phyloP scores from a whole-genome alignment of 2,797 vertebrate species.

The Bradypodion ventrale region DNA sequence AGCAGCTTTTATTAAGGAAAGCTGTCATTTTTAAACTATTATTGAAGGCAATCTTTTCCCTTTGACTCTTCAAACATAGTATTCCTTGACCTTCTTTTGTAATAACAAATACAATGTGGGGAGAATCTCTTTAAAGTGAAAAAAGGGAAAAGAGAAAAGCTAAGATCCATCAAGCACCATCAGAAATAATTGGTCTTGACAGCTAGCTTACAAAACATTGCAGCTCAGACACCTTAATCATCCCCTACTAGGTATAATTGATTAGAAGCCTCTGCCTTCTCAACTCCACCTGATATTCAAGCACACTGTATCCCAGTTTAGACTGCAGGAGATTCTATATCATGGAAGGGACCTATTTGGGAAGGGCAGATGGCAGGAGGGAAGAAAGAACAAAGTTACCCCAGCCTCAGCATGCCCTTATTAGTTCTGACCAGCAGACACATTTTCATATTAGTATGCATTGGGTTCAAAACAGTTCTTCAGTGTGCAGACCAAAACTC shows the following conservation, averaged over 20 bases:
- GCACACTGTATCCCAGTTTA: not conserved
- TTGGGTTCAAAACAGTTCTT: no score
- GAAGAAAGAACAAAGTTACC: not conserved
- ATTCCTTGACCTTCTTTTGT: conserved; percentile 30
- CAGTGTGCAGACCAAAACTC: not conserved
- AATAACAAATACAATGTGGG: conserved; percentile 27
- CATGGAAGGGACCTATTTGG: not conserved
- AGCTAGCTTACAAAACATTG: conserved; percentile 42
- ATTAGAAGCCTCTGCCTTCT: conserved; percentile 18
- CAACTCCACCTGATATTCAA: not conserved
- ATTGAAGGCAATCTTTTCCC: conserved; percentile 2
- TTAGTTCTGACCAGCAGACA: not conserved
- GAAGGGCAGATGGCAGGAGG: not conserved
- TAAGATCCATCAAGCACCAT: conserved; percentile 33
- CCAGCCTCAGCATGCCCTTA: not conserved
- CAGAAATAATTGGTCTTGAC: conserved; percentile 49
- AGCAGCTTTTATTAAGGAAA: conserved; percentile 43
- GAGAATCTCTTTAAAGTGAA: conserved; percentile 9
- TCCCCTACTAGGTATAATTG: conserved; percentile 31
- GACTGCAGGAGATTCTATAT: conserved; percentile 22
- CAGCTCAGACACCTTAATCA: conserved; percentile 46
- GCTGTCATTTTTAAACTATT: conserved; percentile 4
- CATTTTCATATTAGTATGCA: not conserved
- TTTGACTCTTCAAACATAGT: conserved; percentile 2
- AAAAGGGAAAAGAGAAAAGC: not conserved